Base-by-base conservation (phyloP, 2,113 vertebrate species). In the Nothocercus julius region DNA sequence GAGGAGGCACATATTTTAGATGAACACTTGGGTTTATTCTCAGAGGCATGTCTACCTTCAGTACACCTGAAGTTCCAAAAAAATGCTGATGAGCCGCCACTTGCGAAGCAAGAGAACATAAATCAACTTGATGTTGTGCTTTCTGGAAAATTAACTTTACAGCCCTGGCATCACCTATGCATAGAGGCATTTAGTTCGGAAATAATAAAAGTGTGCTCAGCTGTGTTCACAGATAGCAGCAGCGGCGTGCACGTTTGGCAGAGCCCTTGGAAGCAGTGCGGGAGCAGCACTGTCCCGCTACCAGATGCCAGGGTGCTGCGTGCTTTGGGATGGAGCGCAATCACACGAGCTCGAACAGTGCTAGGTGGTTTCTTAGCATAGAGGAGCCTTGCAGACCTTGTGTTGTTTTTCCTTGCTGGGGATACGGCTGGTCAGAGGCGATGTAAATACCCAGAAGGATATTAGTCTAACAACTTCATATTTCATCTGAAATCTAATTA, bases 381-480 rank as follows among this genome's bases (percentile, higher is more conserved):
- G 36, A 36, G 36, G 36, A 36, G 36, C 8, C 36, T 36, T 54
- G 38, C 64, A 32, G 24, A 13, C 32, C 53, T 66, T 38, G 38
- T 42, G 64, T 14, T 66, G 63, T 85, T 82, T 63, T 86, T 28
- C 82, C 4, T 80, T 78, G 53, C 77, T 51, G 45, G 82, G 58
- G 53, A 78, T 54, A 67, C 38, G 92, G 86, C 32, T 92, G 68
- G 73, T 13, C 59, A 59, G 49, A 77, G 59, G 7, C 28, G 67
- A 47, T 45, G 70, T 56, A 91, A 96, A 92, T 59, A 80, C 38
- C 36, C 82, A 72, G 80, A 83, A 91, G 40, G 74, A 91, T 93
- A 89, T 64, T 17, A 77, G 64, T 78, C 63, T 82, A 77, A 61
- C 69, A 82, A n/a, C n/a, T 91, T 82, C 88, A 47, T 64, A 74